Base-by-base conservation (phyloP, 1,140 invertebrate genomes). In the Atta colombica region DNA sequence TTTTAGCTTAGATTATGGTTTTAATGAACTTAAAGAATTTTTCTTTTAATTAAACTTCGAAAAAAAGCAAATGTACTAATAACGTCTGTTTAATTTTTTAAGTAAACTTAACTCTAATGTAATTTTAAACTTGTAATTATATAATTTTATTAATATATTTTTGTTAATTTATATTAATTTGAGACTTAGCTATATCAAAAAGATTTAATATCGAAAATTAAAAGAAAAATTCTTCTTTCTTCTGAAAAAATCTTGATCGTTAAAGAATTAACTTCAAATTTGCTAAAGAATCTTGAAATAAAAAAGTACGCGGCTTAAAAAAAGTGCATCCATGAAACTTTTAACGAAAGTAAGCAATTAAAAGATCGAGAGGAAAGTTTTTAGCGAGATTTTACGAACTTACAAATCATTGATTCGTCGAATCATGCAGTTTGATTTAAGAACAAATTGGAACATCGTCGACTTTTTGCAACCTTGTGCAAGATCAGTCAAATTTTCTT, bases 291-390 rank as follows among this genome's bases (percentile, higher is more conserved):
- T 75, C 7, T 61, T 49, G 18, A 61, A 61, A 31, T 16, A 25
- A 25, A 51, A 69, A 61, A 18, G 55, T 58, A 39, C 35, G 39
- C 35, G 31, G 49, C 55, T 49, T 60, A 31, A 60, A 71, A 45
- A 61, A 58, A 74, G 55, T 49, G 5, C 39, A 60, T 21, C 68
- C 69, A n/a, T 35, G 39, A 84, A 84, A 84, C 80, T 84, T 84
- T 61, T 74, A 25, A 63, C 16, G 39, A 74, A 39, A 75, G 55
- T 61, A 74, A 25, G 25, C 53, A 84, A 75, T 84, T 84, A 84
- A 61, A 84, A 58, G 58, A 49, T 84, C 39, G 80, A 74, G 49
- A 74, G 74, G 55, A 84, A 84, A 84, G 69, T 74, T 84, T 25
- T 51, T 18, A 16, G 53, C 55, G 39, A 60, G 68, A 72, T 82